phyloP scores from a whole-genome alignment of 2,113 vertebrate species.

The Aplodontia rufa region DNA sequence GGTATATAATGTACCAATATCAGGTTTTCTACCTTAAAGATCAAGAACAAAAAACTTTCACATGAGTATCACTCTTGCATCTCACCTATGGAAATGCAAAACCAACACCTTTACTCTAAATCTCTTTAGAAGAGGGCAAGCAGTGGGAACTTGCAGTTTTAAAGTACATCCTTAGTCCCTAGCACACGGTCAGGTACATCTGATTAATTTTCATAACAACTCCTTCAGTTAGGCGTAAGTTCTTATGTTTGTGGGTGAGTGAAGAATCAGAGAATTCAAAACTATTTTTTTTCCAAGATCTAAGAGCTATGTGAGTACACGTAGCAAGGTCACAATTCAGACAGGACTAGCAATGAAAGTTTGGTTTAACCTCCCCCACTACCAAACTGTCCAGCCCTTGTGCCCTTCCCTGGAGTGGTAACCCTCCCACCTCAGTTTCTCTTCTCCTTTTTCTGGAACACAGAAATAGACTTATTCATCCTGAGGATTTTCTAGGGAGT shows the following conservation, averaged over 20 bases:
- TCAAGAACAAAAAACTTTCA: not conserved
- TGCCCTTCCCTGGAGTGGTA: fast-evolving
- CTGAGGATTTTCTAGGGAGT: not conserved
- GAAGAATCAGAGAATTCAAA: not conserved
- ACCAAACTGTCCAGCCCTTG: not conserved
- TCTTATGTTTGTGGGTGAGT: not conserved
- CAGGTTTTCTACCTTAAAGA: conserved; percentile 6
- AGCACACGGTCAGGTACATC: not conserved
- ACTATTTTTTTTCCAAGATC: not conserved
- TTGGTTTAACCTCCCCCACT: no score
- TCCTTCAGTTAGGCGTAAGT: not conserved
- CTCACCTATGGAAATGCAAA: not conserved
- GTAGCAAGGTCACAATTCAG: not conserved
- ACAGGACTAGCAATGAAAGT: not conserved
- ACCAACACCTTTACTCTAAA: not conserved
- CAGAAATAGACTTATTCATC: not conserved
- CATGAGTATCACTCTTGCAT: not conserved
- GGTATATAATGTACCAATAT: not conserved
- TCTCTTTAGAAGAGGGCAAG: not conserved
- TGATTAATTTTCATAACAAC: not conserved
- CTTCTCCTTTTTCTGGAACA: not conserved
- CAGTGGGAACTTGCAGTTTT: not conserved
- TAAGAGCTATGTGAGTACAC: not conserved
- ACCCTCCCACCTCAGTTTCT: not conserved
- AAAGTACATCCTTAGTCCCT: not conserved